phyloP scores from a whole-genome alignment of 2,888 invertebrate species.

The Athrips mouffetella region DNA sequence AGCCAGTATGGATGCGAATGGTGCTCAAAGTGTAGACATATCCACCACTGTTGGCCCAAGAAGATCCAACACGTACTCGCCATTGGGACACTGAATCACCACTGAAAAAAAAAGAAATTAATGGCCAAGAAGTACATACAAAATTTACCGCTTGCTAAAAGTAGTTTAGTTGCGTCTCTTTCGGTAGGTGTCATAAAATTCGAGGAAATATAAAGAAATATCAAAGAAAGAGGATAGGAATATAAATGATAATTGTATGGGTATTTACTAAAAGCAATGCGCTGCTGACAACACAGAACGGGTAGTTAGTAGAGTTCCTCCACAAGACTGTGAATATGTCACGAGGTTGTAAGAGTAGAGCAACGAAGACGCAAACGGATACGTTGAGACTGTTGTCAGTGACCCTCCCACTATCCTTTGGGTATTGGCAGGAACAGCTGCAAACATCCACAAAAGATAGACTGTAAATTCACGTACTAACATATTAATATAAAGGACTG shows the following conservation, averaged over 20 bases:
- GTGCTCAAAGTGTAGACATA: conserved; percentile 16
- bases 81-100: conserved; percentile 25
- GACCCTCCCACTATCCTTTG: conserved; percentile 42
- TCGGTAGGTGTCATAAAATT: too few relatives aligned
- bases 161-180: too few relatives aligned
- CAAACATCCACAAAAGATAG: not conserved
- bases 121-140: too few relatives aligned
- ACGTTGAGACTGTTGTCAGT: conserved; percentile 31
- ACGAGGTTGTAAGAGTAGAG: conserved; percentile 28
- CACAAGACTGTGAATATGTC: conserved; percentile 32
- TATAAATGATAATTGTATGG: not conserved
- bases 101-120: too few relatives aligned
- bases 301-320: conserved; percentile 36
- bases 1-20: conserved; percentile 34
- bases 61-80: conserved; percentile 34
- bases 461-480: too few relatives aligned
- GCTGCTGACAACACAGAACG: conserved; percentile 36
- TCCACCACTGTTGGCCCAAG: conserved; percentile 29
- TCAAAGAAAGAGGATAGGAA: too few relatives aligned
- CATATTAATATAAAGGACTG: too few relatives aligned
- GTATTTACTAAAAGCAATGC: conserved; percentile 36
- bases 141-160: too few relatives aligned
- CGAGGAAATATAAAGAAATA: too few relatives aligned
- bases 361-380: conserved; percentile 33
- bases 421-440: conserved; percentile 29